Conservation (phyloP, 2,888 invertebrate genomes). For the Uloborus plumipes region DNA sequence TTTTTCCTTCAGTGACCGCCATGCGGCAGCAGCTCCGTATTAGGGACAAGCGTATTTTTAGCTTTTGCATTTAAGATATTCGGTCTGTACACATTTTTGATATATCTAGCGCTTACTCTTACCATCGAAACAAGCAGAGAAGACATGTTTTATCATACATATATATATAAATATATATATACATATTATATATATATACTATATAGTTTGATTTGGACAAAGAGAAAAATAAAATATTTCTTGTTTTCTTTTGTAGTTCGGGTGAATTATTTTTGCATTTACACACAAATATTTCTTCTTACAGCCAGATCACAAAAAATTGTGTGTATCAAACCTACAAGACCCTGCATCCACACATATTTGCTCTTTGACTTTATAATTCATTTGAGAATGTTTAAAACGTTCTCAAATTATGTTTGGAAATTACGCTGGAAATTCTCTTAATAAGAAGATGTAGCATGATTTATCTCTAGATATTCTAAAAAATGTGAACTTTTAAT, state of each 20-base stretch:
- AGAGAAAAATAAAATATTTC: constrained; percentile 62
- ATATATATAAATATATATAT: no score
- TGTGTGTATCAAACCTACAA: no score
- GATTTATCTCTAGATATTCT: no score
- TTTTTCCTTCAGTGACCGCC: constrained; percentile 1
- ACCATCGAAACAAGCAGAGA: constrained; percentile 52
- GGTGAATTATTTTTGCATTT: no score
- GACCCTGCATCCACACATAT: no score
- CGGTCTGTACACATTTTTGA: constrained; percentile 55
- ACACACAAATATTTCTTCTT: neutral
- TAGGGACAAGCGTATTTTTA: constrained; percentile 51
- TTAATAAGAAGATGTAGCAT: no score
- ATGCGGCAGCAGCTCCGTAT: constrained; percentile 45
- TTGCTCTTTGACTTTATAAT: no score
- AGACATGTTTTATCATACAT: constrained; percentile 46
- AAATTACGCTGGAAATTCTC: no score
- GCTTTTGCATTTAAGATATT: constrained; percentile 51
- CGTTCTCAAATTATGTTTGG: no score
- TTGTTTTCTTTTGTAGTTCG: constrained; percentile 25
- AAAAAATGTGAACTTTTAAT: no score
- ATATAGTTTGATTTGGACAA: constrained; percentile 62
- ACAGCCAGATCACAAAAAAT: neutral
- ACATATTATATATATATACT: constrained; percentile 48
- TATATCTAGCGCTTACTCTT: constrained; percentile 58
- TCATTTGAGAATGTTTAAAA: no score